Evolutionary conservation across 2,113 vertebrate species (phyloP), one percentile per base, ranked within the genome.

Genomic region (Athene noctua): DNA sequence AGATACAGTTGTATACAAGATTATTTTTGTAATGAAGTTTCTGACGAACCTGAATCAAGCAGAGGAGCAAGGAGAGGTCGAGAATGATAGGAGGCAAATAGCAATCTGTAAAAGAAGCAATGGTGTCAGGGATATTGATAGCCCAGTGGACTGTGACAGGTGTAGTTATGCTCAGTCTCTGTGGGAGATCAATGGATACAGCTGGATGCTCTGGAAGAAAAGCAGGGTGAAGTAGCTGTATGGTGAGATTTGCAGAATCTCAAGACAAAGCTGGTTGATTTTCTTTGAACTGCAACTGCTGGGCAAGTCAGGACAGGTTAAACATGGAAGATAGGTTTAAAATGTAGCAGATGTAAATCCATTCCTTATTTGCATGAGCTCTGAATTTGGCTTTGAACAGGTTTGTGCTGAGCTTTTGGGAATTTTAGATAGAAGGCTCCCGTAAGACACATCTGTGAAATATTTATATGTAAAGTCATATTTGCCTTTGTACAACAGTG

Each of bases 21-120:
- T 81, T 87, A 80, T 87, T 92, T 94, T 85, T 91, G 40, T 89
- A 82, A 92, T 58, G 58, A 94, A 73, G 30, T 90, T 95, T 81
- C 70, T 5, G 2, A 57, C 0, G 6, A 92, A 61, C 32, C 62
- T 0, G 0, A 95, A 88, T 85, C 32, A 87, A n/a, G 20, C 44
- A 58, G 42, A 81, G 40, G 40, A 84, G 57, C 44, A 72, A 79
- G 61, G 44, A 86, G 77, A 80, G 29, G 70, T 77, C 5, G 9
- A 54, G 78, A 89, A 51, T 0, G 5, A 61, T 55, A 72, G 49
- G 62, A 95, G 58, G 51, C 22, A 91, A 95, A 91, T 16, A 55
- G 16, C 70, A 91, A 80, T 94, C 86, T 91, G 73, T 73, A 82
- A 90, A 87, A 86, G 92, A 55, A 88, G 75, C 36, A 88, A 20